Percentiles rank a stretch among this genome's conserved stretches.
Conservation (phyloP, 1,140 invertebrate genomes). For the Drosophila takahashii region DNA sequence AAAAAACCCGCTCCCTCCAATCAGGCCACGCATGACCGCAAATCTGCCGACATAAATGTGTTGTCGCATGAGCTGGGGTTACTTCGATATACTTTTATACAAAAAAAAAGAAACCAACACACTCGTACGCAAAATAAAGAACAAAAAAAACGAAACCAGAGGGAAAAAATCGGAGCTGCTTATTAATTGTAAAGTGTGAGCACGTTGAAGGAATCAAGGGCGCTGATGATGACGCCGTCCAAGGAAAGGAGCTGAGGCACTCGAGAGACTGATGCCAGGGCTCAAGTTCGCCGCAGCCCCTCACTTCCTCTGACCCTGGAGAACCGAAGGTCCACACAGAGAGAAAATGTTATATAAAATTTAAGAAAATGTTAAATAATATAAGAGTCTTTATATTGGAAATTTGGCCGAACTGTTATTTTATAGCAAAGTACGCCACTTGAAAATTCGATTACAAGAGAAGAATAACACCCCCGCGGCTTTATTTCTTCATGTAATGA, state of each 20-base stretch:
- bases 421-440: no score
- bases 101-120: conserved; percentile 21
- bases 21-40: conserved; percentile 71
- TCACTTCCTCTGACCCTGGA: conserved; percentile 1
- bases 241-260: conserved; percentile 37
- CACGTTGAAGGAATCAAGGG: conserved; percentile 77
- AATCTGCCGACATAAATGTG: conserved; percentile 55
- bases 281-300: conserved; percentile 28
- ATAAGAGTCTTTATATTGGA: no score
- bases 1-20: neutral
- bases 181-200: conserved; percentile 82
- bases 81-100: conserved; percentile 8
- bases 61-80: conserved; percentile 50
- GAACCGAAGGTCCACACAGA: conserved; percentile 1
- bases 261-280: conserved; percentile 51
- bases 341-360: neutral
- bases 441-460: no score
- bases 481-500: no score
- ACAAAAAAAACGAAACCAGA: conserved; percentile 3
- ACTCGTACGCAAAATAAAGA: conserved; percentile 33
- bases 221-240: conserved; percentile 68
- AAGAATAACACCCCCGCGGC: no score
- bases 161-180: conserved; percentile 53
- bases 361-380: neutral
- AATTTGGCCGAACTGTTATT: no score